Percentiles rank a stretch among this genome's conserved stretches.
Conservation (phyloP, 2,888 invertebrate genomes). For the Eilema depressum region DNA sequence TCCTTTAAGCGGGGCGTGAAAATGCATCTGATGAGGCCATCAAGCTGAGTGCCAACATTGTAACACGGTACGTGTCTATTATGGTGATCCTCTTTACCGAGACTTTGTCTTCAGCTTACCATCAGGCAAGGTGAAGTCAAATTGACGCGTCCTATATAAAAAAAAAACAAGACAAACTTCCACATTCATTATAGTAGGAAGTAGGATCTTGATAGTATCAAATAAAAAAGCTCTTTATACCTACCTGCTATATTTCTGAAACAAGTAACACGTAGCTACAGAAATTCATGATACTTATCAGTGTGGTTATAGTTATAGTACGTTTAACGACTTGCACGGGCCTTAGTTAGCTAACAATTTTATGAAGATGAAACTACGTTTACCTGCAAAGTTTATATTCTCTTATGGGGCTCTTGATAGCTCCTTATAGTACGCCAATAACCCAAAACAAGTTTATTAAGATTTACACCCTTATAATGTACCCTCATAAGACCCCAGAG, state of each 20-base stretch:
- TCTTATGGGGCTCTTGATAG: slow-evolving; percentile 17
- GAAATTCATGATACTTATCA: slow-evolving; percentile 6
- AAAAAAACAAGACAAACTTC: too few species aligned
- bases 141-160: too few species aligned
- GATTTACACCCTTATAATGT: slow-evolving; percentile 4
- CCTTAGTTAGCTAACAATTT: slow-evolving; percentile 4
- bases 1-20: too few species aligned
- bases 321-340: not conserved
- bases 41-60: too few species aligned
- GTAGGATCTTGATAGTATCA: too few species aligned
- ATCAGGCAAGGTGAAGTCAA: too few species aligned
- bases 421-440: slow-evolving; percentile 13
- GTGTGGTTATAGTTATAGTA: slow-evolving; percentile 19
- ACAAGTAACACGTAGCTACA: not conserved
- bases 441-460: slow-evolving; percentile 14
- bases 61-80: too few species aligned
- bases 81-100: too few species aligned
- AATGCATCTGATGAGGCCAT: too few species aligned
- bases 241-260: not conserved
- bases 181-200: too few species aligned
- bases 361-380: slow-evolving; percentile 14
- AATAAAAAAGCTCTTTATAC: not conserved
- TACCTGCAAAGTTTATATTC: slow-evolving; percentile 18
- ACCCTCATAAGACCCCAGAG: slow-evolving; percentile 21
- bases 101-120: too few species aligned